Base-by-base conservation (phyloP, 1,140 invertebrate species). In the Drosophila varians region DNA sequence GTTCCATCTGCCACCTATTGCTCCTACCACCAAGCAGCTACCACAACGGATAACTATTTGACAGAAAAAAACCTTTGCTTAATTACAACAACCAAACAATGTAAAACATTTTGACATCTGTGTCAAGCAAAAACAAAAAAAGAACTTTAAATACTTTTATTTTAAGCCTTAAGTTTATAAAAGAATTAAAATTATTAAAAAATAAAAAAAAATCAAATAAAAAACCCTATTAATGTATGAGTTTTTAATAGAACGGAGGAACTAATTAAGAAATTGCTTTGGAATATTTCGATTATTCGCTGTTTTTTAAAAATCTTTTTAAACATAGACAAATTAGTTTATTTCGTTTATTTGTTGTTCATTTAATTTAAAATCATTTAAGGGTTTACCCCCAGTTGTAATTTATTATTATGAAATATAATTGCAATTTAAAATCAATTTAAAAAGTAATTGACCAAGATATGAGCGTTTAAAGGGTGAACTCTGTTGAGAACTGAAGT, bases 81-180 rank as follows among this genome's bases (percentile, higher is more conserved):
- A 78, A 89, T 73, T 64, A 82, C 71, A 70, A 74, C 66, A 90
- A 74, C 68, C 74, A 74, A 79, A 84, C 53, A 84, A 90, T 88
- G 83, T 88, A 79, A 88, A 90, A 90, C 83, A 90, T 90, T 90
- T 90, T 89, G 84, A 66, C 83, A 84, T 84, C 78, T 89, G 80
- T 86, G 80, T 88, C 84, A 72, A 88, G 74, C 83, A 88, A 87
- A 88, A 84, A 79, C 62, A 78, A 74, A 66, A 79, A 60, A 75
- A 75, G 40, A 84, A 79, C 74, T 87, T 86, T 82, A 87, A 88
- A 88, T 88, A 89, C 69, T 88, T 90, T 90, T 88, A 90, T 90
- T 90, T 90, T 90, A 90, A 90, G 88, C 77, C 88, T 90, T 90
- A 90, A 90, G 88, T 90, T 90, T 90, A 90, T 90, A 90, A 90